Base-by-base conservation (phyloP, 2,797 vertebrate species). In the Naso thynnoides region DNA sequence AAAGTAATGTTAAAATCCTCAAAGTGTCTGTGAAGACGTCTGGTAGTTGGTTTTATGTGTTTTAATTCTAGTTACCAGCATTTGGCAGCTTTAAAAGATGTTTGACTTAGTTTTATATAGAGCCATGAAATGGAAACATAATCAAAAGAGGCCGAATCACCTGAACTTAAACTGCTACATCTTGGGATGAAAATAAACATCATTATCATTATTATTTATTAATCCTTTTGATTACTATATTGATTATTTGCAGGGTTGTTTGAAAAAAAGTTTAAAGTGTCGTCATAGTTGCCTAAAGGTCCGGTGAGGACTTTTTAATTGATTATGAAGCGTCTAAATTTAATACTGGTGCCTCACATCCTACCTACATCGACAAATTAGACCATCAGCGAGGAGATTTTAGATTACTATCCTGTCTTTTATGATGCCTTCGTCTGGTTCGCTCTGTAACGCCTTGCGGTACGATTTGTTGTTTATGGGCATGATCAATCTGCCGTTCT, bases 1-100 rank as follows among this genome's bases (percentile, higher is more conserved):
- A 31, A 29, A 62, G 31, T 41, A 27, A 50, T 33, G 31, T 45
- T 55, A 41, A 44, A 29, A 6, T n/a, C 13, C 9, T 39, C 11
- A 6, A 62, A 45, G 36, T 48, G 50, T 63, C 19, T 70, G 14
- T 6, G 19, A 23, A 42, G 19, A 24, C 67, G n/a, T 33, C 29
- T 61, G 39, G 48, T 4, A 57, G 59, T 36, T 4, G 49, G 14
- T 24, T 57, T 44, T 54, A 71, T 78, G 23, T 14, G 5, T 38
- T 69, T 33, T 23, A 53, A 71, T 48, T 67, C 60, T 19, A 59
- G 27, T 62, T 53, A 47, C n/a, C 9, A 55, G 42, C 0, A 0
- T 19, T 50, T 57, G 23, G 16, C 16, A 47, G 26, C 38, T 52
- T 7, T 41, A 36, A 41, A 48, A 42, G 2, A 23, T 5, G 16